A percentile compares a stretch with the other conserved stretches of the same genome.
phyloP scores from a whole-genome alignment of 2,888 invertebrate genomes.

The Drosophila villosipedis region DNA sequence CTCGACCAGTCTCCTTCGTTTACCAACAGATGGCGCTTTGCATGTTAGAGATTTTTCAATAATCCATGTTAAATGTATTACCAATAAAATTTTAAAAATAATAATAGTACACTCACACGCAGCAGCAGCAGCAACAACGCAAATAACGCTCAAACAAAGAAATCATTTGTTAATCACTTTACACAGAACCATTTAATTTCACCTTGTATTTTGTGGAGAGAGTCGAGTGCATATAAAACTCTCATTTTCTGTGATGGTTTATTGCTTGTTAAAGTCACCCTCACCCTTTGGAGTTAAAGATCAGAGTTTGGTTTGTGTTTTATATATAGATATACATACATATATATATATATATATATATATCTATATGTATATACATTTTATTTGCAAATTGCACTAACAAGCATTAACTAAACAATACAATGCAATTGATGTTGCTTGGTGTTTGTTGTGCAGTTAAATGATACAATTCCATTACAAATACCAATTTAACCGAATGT shows the following conservation, averaged over 20 bases:
- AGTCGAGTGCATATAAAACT: neutral
- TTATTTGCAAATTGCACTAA: slow-evolving; percentile 61
- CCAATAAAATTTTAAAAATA: neutral
- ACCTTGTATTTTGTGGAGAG: too few relatives aligned
- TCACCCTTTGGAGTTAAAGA: neutral
- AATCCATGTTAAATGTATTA: neutral
- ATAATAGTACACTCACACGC: neutral
- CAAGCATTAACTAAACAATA: slow-evolving; percentile 25
- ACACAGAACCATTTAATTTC: too few relatives aligned
- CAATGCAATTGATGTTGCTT: slow-evolving; percentile 36
- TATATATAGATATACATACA: slow-evolving; percentile 5
- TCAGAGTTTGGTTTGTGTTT: slow-evolving; percentile 19
- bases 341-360: slow-evolving; percentile 19
- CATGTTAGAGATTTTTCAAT: neutral
- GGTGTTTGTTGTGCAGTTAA: slow-evolving; percentile 33
- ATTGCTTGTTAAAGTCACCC: neutral
- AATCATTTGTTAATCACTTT: neutral
- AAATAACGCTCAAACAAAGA: neutral
- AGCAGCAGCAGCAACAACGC: neutral
- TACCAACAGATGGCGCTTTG: neutral
- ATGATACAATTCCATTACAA: slow-evolving; percentile 48
- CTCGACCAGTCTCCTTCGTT: neutral
- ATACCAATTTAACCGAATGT: slow-evolving; percentile 57
- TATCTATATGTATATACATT: slow-evolving; percentile 59
- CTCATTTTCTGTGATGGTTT: neutral